Conservation (phyloP, 92 coral and sea anemone genomes). For the Meandrina meandrites region DNA sequence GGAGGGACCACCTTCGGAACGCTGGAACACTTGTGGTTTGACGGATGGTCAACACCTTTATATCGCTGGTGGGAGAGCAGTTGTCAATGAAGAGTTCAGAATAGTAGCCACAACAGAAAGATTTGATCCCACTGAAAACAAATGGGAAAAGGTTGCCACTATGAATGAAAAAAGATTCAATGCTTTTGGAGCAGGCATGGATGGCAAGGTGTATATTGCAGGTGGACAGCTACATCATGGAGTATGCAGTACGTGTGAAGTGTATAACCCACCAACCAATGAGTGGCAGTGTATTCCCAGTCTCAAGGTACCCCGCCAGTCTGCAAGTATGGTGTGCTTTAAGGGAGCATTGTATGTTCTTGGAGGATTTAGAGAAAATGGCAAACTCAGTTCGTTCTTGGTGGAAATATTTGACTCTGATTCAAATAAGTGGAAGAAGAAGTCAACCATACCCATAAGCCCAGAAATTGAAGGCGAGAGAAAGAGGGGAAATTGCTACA, state of each 20-base stretch:
- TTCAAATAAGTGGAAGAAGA: not conserved
- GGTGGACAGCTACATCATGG: not conserved
- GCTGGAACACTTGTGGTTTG: constrained; percentile 61
- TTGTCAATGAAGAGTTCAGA: too few relatives aligned
- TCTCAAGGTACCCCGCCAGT: constrained; percentile 10
- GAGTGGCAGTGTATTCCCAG: constrained; percentile 22
- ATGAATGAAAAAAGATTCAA: not conserved
- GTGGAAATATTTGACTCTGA: constrained; percentile 21
- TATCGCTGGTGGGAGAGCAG: constrained; percentile 52
- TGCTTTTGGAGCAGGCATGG: constrained; percentile 24
- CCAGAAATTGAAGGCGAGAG: not conserved
- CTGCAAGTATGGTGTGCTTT: constrained; percentile 28
- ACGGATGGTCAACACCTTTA: constrained; percentile 51
- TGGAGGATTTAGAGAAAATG: not conserved
- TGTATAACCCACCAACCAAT: constrained; percentile 13
- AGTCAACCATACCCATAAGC: not conserved
- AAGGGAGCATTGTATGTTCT: constrained; percentile 17
- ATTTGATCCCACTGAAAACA: not conserved
- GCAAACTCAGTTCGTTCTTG: not conserved
- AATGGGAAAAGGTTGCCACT: constrained; percentile 2
- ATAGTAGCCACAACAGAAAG: not conserved
- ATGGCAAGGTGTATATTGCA: constrained; percentile 29
- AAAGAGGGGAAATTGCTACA: not conserved
- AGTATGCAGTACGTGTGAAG: not conserved
- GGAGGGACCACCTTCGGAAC: constrained; percentile 25